Percentiles rank a stretch among this genome's conserved stretches.
Evolutionary conservation across 1,140 invertebrate species (phyloP).

Genomic region (Hyles vespertilio): DNA sequence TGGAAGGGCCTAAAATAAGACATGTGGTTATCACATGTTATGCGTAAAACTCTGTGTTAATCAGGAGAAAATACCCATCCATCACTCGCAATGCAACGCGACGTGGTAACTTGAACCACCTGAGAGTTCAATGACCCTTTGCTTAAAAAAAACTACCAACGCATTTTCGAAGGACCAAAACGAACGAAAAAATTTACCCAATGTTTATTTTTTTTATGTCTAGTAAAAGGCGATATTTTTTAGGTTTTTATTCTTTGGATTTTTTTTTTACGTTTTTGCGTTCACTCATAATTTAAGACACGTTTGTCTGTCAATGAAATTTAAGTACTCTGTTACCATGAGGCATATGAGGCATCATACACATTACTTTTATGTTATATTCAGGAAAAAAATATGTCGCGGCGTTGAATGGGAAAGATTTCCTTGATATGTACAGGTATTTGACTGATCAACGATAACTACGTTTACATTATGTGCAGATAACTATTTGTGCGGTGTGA

Average conservation of each 20-base stretch:
- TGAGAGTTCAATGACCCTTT: neutral
- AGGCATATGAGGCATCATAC: too few species aligned
- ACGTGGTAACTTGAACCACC: neutral
- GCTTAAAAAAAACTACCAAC: neutral
- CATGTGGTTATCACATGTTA: constrained; percentile 4
- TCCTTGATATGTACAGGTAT: constrained; percentile 16
- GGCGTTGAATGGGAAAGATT: too few species aligned
- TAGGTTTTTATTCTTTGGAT: neutral
- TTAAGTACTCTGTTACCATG: too few species aligned
- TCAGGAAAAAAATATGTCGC: too few species aligned
- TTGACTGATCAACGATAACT: constrained; percentile 30
- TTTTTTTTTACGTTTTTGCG: too few species aligned
- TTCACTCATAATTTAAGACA: too few species aligned
- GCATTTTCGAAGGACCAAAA: neutral
- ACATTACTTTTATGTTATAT: too few species aligned
- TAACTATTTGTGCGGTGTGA: constrained; percentile 37
- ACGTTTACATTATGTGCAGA: constrained; percentile 18
- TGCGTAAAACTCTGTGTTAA: neutral
- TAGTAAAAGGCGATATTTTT: neutral
- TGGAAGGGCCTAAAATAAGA: neutral
- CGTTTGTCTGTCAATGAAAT: too few species aligned
- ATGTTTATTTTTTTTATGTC: neutral
- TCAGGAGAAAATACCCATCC: constrained; percentile 3
- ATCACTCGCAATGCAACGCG: neutral
- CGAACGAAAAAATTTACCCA: neutral